Conservation (phyloP, 1,140 invertebrate species). For the Fopius arisanus region DNA sequence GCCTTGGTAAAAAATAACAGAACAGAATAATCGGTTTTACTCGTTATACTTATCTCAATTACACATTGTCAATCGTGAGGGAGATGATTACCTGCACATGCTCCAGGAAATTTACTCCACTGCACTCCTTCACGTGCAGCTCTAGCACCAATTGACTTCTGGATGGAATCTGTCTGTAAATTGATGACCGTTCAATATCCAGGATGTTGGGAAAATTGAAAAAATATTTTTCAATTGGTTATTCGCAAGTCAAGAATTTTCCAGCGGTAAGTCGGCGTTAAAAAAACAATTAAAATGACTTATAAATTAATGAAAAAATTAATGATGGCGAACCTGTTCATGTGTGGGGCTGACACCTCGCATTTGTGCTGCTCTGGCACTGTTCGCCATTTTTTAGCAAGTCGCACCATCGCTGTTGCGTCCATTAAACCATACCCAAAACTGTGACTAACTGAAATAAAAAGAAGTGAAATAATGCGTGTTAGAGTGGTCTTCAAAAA, state of each 20-base stretch:
- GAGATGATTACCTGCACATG: constrained; percentile 78
- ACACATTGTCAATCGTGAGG: neutral
- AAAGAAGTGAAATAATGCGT: neutral
- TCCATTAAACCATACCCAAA: constrained; percentile 97
- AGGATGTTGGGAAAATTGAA: constrained; percentile 26
- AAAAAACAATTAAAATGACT: no score
- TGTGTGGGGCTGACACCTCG: constrained; percentile 79
- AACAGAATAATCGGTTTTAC: neutral
- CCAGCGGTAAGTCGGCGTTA: no score
- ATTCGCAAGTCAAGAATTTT: no score
- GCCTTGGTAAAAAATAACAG: constrained; percentile 61
- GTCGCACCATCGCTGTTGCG: constrained; percentile 89
- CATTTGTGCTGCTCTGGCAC: constrained; percentile 87
- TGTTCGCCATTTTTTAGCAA: constrained; percentile 84
- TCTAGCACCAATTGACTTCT: constrained; percentile 76
- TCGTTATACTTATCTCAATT: neutral
- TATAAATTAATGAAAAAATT: no score
- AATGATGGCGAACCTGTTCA: constrained; percentile 70
- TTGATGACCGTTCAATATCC: neutral
- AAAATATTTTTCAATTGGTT: no score
- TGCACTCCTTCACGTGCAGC: constrained; percentile 79
- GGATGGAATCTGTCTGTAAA: constrained; percentile 75
- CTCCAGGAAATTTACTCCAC: constrained; percentile 90
- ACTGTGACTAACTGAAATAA: constrained; percentile 78
- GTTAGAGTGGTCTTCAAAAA: neutral